phyloP scores from a whole-genome alignment of 2,888 invertebrate genomes.

The Furcula furcula region DNA sequence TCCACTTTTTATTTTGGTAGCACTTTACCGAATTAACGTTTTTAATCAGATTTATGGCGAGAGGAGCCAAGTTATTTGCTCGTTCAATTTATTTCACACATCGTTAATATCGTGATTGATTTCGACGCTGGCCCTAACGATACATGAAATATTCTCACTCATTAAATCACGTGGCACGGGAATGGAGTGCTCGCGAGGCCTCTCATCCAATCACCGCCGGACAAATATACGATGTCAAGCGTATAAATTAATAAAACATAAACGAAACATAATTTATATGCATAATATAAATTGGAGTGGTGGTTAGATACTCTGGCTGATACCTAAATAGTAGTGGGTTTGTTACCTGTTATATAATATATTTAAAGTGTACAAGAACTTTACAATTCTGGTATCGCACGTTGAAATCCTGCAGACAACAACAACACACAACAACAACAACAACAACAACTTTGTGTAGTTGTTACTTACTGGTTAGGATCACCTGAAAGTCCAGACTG shows the following conservation, averaged over 20 bases:
- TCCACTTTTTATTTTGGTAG: background rate
- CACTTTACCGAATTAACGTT: conserved; percentile 6
- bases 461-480: too few relatives aligned
- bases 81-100: conserved; percentile 70
- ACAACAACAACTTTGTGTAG: too few relatives aligned
- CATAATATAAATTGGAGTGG: background rate
- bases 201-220: conserved; percentile 58
- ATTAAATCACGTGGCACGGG: conserved; percentile 66
- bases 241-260: conserved; percentile 44
- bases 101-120: conserved; percentile 77
- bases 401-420: too few relatives aligned
- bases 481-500: too few relatives aligned
- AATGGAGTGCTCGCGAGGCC: conserved; percentile 59
- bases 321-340: background rate
- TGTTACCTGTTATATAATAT: too few relatives aligned
- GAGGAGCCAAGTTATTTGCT: conserved; percentile 45
- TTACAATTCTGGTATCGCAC: too few relatives aligned
- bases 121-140: conserved; percentile 70
- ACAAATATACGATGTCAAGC: conserved; percentile 53
- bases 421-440: too few relatives aligned
- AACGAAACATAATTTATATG: conserved; percentile 15
- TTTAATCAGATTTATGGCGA: conserved; percentile 26
- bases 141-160: conserved; percentile 76
- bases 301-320: too few relatives aligned
- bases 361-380: too few relatives aligned